These are phyloP conservation scores for Cheilosia grossa DNA, from an alignment of 2,888 invertebrate genomes.

Conservation along the genomic window DNA sequence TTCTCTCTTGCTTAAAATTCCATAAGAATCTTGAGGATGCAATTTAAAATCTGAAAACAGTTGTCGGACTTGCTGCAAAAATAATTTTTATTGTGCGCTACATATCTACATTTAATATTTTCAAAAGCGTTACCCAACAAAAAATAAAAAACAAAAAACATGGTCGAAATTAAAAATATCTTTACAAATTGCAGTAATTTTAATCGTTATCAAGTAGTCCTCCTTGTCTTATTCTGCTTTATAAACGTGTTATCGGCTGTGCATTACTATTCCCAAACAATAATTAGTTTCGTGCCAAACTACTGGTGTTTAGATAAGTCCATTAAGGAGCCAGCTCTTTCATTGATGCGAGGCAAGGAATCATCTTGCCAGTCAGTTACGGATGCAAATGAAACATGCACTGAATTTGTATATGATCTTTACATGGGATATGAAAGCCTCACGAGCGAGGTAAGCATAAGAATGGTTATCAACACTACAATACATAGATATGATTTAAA, in stretches of 20 bases:
- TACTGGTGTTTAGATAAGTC: slow-evolving; percentile 80
- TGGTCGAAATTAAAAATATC: slow-evolving; percentile 84
- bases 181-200: slow-evolving; percentile 85
- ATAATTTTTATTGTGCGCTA: no score
- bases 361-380: slow-evolving; percentile 20
- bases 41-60: neutral
- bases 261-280: slow-evolving; percentile 86
- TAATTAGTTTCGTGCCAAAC: slow-evolving; percentile 85
- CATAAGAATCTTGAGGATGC: neutral
- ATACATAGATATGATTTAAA: neutral
- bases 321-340: slow-evolving; percentile 2
- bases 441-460: slow-evolving; percentile 85
- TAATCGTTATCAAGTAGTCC: slow-evolving; percentile 84
- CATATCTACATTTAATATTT: no score
- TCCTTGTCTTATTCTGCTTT: slow-evolving; percentile 84
- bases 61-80: no score
- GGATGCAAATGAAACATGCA: slow-evolving; percentile 77
- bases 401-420: slow-evolving; percentile 85
- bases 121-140: no score
- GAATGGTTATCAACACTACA: neutral
- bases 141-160: slow-evolving; percentile 52
- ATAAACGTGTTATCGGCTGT: slow-evolving; percentile 85
- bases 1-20: neutral
- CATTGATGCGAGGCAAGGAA: slow-evolving; percentile 7
- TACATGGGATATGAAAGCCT: slow-evolving; percentile 85